Evolutionary conservation across 2,113 vertebrate genomes (phyloP).

Genomic region (Barbus barbus): DNA sequence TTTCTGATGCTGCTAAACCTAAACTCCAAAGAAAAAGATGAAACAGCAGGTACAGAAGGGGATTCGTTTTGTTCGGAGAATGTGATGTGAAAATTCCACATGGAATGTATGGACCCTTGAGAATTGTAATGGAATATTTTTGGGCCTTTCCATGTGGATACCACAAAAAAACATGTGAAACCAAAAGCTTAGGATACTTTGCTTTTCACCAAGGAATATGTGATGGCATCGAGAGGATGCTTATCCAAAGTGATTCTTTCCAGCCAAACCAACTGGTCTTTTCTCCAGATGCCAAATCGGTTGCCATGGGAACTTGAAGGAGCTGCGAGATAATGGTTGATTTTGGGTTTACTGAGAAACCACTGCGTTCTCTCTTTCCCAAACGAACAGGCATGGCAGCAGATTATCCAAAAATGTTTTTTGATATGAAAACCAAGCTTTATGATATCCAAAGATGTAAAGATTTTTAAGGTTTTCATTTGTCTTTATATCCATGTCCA

Average conservation of each 20-base stretch:
- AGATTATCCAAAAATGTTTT: conserved; percentile 63
- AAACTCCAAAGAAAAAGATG: conserved; percentile 51
- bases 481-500: conserved; percentile 50
- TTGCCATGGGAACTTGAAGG: conserved; percentile 53
- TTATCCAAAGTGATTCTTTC: conserved; percentile 39
- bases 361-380: conserved; percentile 15
- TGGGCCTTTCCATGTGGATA: conserved; percentile 43
- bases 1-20: conserved; percentile 26
- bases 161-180: conserved; percentile 13
- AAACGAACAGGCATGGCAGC: conserved; percentile 52
- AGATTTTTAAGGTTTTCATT: conserved; percentile 67
- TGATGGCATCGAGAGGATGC: conserved; percentile 32
- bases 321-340: conserved; percentile 51
- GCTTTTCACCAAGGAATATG: conserved; percentile 33
- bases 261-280: conserved; percentile 48
- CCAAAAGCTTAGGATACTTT: conserved; percentile 34
- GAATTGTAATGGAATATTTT: conserved; percentile 12
- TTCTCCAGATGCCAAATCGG: conserved; percentile 65
- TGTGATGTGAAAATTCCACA: conserved; percentile 34
- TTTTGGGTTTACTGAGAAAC: conserved; percentile 37
- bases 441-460: conserved; percentile 76
- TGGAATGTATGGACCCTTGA: conserved; percentile 55
- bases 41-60: conserved; percentile 21
- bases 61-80: conserved; percentile 16
- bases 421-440: conserved; percentile 71